Percentiles rank a stretch among this genome's conserved stretches.
Evolutionary conservation across 2,113 vertebrate species (phyloP).

Genomic region (Thinocorus orbignyianus): DNA sequence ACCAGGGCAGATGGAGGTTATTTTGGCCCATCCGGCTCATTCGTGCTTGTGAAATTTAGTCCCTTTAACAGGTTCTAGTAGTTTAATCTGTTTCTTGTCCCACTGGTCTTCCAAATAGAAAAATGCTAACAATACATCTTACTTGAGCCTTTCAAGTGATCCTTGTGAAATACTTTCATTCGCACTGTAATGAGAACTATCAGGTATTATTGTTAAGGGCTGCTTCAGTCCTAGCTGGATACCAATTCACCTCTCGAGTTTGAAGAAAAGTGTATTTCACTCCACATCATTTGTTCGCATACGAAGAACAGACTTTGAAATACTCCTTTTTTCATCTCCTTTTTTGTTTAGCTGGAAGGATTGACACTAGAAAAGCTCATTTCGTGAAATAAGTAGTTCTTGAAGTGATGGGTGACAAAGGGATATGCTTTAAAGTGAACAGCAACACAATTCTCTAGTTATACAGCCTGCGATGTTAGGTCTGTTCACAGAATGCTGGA

Average conservation of each 20-base stretch:
- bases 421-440: conserved; percentile 44
- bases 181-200: conserved; percentile 59
- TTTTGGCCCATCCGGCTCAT: background rate
- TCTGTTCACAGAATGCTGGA: conserved; percentile 27
- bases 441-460: conserved; percentile 45
- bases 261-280: conserved; percentile 49
- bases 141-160: conserved; percentile 61
- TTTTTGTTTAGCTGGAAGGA: conserved; percentile 54
- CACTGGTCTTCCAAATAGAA: conserved; percentile 38
- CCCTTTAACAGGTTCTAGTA: conserved; percentile 14
- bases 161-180: conserved; percentile 63
- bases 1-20: background rate
- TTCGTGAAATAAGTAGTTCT: conserved; percentile 56
- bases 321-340: conserved; percentile 17
- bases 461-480: background rate
- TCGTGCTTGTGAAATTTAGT: conserved; percentile 1
- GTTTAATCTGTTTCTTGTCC: conserved; percentile 57
- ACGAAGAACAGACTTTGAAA: conserved; percentile 56
- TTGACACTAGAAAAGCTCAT: conserved; percentile 55
- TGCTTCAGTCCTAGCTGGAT: conserved; percentile 62
- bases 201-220: conserved; percentile 64
- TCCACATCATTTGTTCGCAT: conserved; percentile 44
- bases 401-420: conserved; percentile 49
- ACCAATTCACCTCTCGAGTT: conserved; percentile 46
- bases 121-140: conserved; percentile 61